Conservation (phyloP, 2,113 vertebrate genomes). For the Coregonus clupeaformis region DNA sequence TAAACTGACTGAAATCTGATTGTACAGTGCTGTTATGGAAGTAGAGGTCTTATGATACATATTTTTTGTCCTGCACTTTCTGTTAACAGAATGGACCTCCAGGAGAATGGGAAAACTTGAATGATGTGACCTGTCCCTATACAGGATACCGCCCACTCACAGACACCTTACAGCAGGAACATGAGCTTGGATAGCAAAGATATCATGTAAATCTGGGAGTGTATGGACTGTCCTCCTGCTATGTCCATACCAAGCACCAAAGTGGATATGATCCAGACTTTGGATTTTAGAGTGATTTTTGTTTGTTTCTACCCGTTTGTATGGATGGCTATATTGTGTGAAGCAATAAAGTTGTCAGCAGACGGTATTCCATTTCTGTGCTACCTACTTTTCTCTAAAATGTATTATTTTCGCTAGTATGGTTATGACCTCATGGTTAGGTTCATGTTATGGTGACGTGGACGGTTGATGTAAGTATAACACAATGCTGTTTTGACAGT, state of each 20-base stretch:
- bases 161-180: not conserved
- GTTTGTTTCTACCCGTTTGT: constrained; percentile 64
- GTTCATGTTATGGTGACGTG: no score
- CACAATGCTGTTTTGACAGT: no score
- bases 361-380: constrained; percentile 3
- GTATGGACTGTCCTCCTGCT: not conserved
- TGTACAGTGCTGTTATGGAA: not conserved
- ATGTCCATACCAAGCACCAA: not conserved
- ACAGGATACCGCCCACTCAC: not conserved
- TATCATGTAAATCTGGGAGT: not conserved
- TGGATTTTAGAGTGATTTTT: not conserved
- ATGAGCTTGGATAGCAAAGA: not conserved
- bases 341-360: constrained; percentile 58
- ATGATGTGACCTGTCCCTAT: constrained; percentile 65
- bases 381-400: not conserved
- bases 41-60: not conserved
- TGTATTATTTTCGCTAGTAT: not conserved
- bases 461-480: no score
- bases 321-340: constrained; percentile 64
- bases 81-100: constrained; percentile 84
- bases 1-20: not conserved
- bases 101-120: constrained; percentile 96
- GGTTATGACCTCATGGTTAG: no score
- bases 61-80: constrained; percentile 6
- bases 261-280: no score